phyloP scores from a whole-genome alignment of 2,113 vertebrate species.

The Lampris incognitus region DNA sequence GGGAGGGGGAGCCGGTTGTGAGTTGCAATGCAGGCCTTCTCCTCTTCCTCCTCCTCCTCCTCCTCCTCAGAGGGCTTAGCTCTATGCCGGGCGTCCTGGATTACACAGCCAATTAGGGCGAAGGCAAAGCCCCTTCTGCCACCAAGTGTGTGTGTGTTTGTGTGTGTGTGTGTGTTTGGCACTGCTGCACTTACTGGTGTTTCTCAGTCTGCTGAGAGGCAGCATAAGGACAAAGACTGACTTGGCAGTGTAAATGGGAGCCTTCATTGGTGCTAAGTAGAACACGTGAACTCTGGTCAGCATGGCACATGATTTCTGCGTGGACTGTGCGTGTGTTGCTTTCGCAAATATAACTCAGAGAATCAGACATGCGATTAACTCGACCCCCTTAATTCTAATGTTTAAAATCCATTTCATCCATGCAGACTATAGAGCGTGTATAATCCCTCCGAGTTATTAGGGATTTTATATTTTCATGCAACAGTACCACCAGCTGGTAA shows the following conservation, averaged over 20 bases:
- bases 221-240: conserved; percentile 28
- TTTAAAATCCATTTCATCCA: conserved; percentile 30
- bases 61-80: conserved; percentile 60
- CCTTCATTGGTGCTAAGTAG: conserved; percentile 15
- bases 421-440: conserved; percentile 14
- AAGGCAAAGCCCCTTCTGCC: conserved; percentile 71
- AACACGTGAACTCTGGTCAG: not conserved
- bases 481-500: conserved; percentile 63
- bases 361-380: conserved; percentile 27
- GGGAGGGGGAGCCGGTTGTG: too few relatives aligned
- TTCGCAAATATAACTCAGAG: conserved; percentile 16
- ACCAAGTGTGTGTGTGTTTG: conserved; percentile 6
- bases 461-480: conserved; percentile 47
- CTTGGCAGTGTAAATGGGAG: not conserved
- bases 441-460: conserved; percentile 27
- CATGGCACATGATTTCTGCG: conserved; percentile 4
- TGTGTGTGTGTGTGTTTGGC: conserved; percentile 1
- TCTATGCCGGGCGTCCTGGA: conserved; percentile 65
- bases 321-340: conserved; percentile 5
- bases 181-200: not conserved
- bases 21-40: conserved; percentile 2
- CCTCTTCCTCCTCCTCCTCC: conserved; percentile 16
- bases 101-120: conserved; percentile 72
- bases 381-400: conserved; percentile 23
- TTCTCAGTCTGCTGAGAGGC: conserved; percentile 12